A percentile compares a stretch with the other conserved stretches of the same genome.
Conservation (phyloP, 2,113 vertebrate species). For the Apistogramma diplotaenia region DNA sequence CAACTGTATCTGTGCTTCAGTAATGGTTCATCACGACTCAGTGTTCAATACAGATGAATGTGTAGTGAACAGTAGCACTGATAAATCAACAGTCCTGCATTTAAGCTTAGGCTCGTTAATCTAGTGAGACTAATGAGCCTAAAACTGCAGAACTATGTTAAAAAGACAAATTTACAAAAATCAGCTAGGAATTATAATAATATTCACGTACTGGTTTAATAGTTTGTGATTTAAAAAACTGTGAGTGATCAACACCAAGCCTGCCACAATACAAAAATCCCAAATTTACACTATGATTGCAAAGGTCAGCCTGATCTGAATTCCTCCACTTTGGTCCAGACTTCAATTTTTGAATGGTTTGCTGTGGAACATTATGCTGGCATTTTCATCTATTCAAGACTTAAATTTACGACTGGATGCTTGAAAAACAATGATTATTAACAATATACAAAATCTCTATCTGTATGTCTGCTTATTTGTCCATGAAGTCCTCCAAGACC, state of each 20-base stretch:
- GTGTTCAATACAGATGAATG: neutral
- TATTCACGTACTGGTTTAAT: neutral
- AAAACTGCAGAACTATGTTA: neutral
- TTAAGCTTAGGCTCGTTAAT: too few species aligned
- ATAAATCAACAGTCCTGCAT: neutral
- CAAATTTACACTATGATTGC: neutral
- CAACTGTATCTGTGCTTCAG: neutral
- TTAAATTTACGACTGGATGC: neutral
- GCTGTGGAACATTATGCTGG: neutral
- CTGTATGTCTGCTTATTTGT: neutral
- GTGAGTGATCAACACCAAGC: neutral
- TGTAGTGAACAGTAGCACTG: neutral
- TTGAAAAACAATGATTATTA: neutral
- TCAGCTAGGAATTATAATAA: neutral
- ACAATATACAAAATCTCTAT: neutral
- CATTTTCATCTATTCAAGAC: neutral
- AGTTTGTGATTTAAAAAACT: neutral
- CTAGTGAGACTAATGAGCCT: neutral
- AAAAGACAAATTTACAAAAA: too few species aligned
- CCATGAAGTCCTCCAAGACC: neutral
- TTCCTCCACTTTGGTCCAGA: neutral
- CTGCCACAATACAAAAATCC: neutral
- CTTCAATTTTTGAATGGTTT: neutral
- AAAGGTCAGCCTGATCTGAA: neutral
- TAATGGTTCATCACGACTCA: neutral